These are phyloP conservation scores for Acrobasis suavella DNA, from an alignment of 2,888 invertebrate genomes.

Conservation along the genomic window DNA sequence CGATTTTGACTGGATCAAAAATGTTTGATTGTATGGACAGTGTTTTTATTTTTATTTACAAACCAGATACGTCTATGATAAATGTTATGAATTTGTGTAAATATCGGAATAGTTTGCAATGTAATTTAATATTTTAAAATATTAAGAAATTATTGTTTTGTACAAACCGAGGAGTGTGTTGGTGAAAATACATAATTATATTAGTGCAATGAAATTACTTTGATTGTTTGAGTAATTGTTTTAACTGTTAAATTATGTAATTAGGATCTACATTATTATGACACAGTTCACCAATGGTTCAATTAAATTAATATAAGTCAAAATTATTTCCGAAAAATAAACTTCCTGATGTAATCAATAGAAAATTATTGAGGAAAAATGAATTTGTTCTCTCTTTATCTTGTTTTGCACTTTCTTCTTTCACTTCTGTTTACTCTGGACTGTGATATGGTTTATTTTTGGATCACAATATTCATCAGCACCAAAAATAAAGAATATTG, in stretches of 20 bases:
- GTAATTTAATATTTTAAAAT: conserved; percentile 51
- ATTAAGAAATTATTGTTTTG: conserved; percentile 50
- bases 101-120: conserved; percentile 49
- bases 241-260: conserved; percentile 36
- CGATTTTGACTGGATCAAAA: conserved; percentile 79
- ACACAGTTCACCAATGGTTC: neutral
- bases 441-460: conserved; percentile 61
- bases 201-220: conserved; percentile 38
- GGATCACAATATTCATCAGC: conserved; percentile 61
- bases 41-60: conserved; percentile 57
- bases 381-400: conserved; percentile 29
- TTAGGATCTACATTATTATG: conserved; percentile 12
- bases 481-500: conserved; percentile 60
- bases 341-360: conserved; percentile 23
- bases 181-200: conserved; percentile 37
- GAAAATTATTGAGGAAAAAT: conserved; percentile 1
- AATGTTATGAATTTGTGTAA: conserved; percentile 54
- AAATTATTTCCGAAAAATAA: conserved; percentile 13
- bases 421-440: conserved; percentile 43
- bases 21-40: conserved; percentile 76
- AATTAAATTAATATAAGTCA: neutral
- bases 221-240: conserved; percentile 46
- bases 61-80: conserved; percentile 42
- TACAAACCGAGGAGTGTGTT: conserved; percentile 55
- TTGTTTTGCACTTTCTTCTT: conserved; percentile 26